Conservation (phyloP, 64 coral and sea anemone genomes). For the Pocillopora damicornis region DNA sequence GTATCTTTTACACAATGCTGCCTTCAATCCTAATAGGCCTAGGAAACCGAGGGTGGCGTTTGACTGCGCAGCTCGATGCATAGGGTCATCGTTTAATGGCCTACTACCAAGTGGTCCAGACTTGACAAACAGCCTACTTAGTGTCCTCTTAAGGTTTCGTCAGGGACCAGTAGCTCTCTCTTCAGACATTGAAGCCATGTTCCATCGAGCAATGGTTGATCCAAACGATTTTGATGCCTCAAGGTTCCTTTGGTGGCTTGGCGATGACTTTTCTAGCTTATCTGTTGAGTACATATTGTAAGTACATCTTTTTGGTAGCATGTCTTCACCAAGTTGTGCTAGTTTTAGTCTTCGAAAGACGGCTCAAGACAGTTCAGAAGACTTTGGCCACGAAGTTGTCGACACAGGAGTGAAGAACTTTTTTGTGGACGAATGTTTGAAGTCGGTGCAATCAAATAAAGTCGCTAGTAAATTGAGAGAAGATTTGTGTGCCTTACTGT, state of each 20-base stretch:
- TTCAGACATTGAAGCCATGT: neutral
- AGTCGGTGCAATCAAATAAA: neutral
- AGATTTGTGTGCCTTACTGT: neutral
- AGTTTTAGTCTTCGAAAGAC: neutral
- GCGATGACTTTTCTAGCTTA: neutral
- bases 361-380: neutral
- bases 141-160: neutral
- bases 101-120: neutral
- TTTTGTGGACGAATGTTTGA: neutral
- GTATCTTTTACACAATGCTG: neutral
- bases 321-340: neutral
- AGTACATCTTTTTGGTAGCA: neutral
- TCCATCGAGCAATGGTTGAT: neutral
- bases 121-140: neutral
- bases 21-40: neutral
- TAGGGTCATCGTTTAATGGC: neutral
- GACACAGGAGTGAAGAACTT: neutral
- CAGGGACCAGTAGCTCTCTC: neutral
- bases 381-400: neutral
- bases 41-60: neutral
- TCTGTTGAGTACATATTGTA: neutral
- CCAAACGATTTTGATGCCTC: neutral
- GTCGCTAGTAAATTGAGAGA: neutral
- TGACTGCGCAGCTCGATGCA: neutral
- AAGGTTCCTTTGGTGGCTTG: neutral